Conservation (phyloP, 2,888 invertebrate genomes). For the Sipunculus nudus region DNA sequence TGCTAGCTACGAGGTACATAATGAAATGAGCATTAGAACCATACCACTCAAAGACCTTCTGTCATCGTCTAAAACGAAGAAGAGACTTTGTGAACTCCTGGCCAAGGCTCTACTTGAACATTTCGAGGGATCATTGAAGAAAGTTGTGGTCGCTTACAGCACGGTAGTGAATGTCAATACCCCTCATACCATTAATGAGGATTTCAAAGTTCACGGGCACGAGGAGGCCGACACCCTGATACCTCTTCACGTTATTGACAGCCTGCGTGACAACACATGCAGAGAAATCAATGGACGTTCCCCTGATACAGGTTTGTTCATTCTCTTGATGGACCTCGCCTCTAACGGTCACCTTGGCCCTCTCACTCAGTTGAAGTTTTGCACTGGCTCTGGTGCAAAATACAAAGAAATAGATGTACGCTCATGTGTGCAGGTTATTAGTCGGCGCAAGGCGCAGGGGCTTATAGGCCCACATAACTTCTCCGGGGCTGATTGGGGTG, state of each 20-base stretch:
- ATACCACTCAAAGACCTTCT: no score
- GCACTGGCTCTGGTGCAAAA: conserved; percentile 20
- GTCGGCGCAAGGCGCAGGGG: conserved; percentile 13
- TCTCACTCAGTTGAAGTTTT: conserved; percentile 4
- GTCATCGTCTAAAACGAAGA: no score
- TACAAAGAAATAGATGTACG: conserved; percentile 14
- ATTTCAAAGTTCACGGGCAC: no score
- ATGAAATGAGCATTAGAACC: no score
- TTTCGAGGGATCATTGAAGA: no score
- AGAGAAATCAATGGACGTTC: conserved; percentile 15
- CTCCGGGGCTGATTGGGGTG: conserved; percentile 22
- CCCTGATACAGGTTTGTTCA: conserved; percentile 21
- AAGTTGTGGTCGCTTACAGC: no score
- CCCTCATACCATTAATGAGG: no score
- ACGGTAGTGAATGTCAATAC: no score
- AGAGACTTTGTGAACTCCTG: no score
- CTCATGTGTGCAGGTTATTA: conserved; percentile 9
- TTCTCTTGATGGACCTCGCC: conserved; percentile 9
- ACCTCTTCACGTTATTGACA: conserved; percentile 12
- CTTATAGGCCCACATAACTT: conserved; percentile 20
- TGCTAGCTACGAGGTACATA: no score
- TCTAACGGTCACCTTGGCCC: conserved; percentile 3
- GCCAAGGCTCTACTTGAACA: no score
- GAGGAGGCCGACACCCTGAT: conserved; percentile 23
- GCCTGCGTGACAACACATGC: not conserved